Evolutionary conservation across 2,888 invertebrate species (phyloP), one percentile per base, ranked within the genome.

Genomic region (Fragum fragum): DNA sequence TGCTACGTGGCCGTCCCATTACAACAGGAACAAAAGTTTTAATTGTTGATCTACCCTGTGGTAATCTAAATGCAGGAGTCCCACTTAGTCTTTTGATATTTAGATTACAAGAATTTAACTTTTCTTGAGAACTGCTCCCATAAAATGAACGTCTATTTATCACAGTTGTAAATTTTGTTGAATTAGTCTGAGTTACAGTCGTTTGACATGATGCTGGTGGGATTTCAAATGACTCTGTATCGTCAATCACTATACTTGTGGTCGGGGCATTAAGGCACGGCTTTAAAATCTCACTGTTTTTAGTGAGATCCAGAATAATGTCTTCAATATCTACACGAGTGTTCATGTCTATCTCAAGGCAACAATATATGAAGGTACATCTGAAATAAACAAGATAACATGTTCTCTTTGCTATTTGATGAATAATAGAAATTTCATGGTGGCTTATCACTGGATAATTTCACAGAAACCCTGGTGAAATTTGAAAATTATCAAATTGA

Each of bases 251-350:
- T 70, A 97, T 96, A 80, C 97, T 93, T 7, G 93, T 96, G 96
- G 96, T 76, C 96, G 95, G 69, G 97, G 97, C 90, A 72, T 98
- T 98, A 52, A 97, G 95, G 91, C 97, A 97, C 0, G 98, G 97
- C 28, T 96, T 95, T 70, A 98, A 95, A 74, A 98, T 96, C 6
- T 97, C 96, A 21, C 97, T 97, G 93, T 97, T 96, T 90, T 96
- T 97, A 1, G 97, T 97, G 79, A 98, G 95, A 92, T 97, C 96
- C 81, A 97, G 97, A 0, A 97, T 97, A 79, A 98, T 96, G 94
- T 97, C 97, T 0, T 96, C 96, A 0, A 98, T 97, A 1, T 96
- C 95, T 3, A 97, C 97, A 26, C 98, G 96, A 89, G 96, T 96
- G 82, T 96, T 96, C 39, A 96, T 95, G 74, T 97, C 96, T 80